Evolutionary conservation across 2,888 invertebrate species (phyloP).

Genomic region (Parapristionchus giblindavisi): DNA sequence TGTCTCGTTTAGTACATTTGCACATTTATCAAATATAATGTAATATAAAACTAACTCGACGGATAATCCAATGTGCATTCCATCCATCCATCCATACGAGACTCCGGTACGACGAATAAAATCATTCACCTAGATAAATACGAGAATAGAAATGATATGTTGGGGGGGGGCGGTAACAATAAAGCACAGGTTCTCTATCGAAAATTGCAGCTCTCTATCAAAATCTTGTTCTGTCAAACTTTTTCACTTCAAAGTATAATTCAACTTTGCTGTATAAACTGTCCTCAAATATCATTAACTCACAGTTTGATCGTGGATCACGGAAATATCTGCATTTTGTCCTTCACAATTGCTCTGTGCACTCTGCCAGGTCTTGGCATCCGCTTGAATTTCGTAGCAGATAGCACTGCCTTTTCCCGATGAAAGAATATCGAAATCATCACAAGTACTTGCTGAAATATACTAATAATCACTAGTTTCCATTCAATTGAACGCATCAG

Average conservation of each 20-base stretch:
- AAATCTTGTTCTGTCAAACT: too few species aligned
- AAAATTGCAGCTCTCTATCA: too few species aligned
- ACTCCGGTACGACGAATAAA: slow-evolving; percentile 5
- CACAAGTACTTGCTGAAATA: slow-evolving; percentile 5
- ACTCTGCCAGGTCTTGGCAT: neutral
- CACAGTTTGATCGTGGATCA: slow-evolving; percentile 1
- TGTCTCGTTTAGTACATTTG: too few species aligned
- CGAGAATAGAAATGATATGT: too few species aligned
- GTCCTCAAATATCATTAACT: neutral
- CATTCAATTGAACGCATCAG: neutral
- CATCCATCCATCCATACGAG: neutral
- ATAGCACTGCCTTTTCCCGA: neutral
- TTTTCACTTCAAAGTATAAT: too few species aligned
- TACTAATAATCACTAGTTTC: neutral
- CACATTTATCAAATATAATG: too few species aligned
- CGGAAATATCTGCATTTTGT: neutral
- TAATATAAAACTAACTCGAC: neutral
- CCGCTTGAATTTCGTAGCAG: neutral
- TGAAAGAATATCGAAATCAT: neutral
- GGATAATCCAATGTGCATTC: slow-evolving; percentile 5
- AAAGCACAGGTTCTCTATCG: too few species aligned
- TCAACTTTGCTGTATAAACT: too few species aligned
- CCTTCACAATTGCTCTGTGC: neutral
- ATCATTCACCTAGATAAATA: neutral
- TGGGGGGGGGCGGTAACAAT: too few species aligned